Evolutionary conservation across 1,140 invertebrate genomes (phyloP), one percentile per base, ranked within the genome.

Genomic region (Oedothorax gibbosus): DNA sequence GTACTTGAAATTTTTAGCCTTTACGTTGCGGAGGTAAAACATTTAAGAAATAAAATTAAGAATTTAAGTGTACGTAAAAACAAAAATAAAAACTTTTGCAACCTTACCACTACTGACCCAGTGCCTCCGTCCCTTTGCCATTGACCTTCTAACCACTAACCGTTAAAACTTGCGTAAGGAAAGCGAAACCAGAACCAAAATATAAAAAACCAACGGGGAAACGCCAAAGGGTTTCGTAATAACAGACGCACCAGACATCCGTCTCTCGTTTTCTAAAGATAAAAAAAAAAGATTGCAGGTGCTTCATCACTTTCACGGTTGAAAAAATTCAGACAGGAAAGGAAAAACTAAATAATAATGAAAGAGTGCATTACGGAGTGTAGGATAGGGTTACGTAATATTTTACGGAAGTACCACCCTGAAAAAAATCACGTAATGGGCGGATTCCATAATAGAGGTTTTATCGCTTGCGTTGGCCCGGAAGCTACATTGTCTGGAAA

Each of bases 241-340:
- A 71, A 81, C 71, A 20, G 53, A 81, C 20, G 21, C 53, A 35
- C 53, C 51, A 56, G 21, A 66, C 77, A 66, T 68, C 72, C 57
- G 1, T 35, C 35, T 35, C 35, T 79, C 20, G 64, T 53, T 69
- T 68, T 56, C 15, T 21, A 60, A 54, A 57, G 18, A 51, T 4
- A 57, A 21, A 80, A 68, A 68, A 68, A 69, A 71, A 54, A n/a
- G 51, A 18, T 5, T 21, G 56, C 80, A 82, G 80, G 69, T 82
- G 80, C 80, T 64, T 73, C 68, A 64, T 73, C 80, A 82, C 68
- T 82, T 82, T 82, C 57, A 72, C 69, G 80, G 68, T 64, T 73
- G 80, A 82, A 82, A 82, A 82, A 82, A 64, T 65, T 82, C 51
- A 57, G 57, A 69, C 65, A 51, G n/a, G 7, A 77, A 77, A 77